Conservation (phyloP, 2,797 vertebrate genomes). For the Aratinga solstitialis region DNA sequence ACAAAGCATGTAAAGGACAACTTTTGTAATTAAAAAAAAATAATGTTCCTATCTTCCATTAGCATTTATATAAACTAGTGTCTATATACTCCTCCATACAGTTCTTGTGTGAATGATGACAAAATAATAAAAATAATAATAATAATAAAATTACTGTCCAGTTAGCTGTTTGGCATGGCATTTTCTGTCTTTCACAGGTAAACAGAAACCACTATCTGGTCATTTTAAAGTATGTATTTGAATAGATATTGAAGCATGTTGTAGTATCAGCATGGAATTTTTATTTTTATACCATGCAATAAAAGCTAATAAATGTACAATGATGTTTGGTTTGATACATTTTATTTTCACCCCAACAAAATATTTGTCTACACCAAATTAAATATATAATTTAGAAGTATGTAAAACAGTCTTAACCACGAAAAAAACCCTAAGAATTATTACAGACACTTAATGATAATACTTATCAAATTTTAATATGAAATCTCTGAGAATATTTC, state of each 20-base stretch:
- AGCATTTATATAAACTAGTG: not conserved
- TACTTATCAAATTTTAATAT: not conserved
- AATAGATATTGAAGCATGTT: not conserved
- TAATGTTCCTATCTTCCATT: not conserved
- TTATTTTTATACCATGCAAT: not conserved
- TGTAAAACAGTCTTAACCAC: not conserved
- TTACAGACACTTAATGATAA: not conserved
- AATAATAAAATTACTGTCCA: not conserved
- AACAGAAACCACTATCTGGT: not conserved
- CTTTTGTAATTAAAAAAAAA: not conserved
- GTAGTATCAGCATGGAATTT: not conserved
- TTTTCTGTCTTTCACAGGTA: not conserved
- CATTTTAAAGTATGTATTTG: not conserved
- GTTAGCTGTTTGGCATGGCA: not conserved
- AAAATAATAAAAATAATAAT: not conserved
- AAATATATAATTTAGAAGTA: not conserved
- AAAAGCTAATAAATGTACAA: not conserved
- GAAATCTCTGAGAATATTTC: not conserved
- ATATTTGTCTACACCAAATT: not conserved
- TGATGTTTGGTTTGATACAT: not conserved
- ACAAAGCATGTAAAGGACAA: not conserved
- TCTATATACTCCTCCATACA: not conserved
- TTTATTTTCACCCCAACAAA: not conserved
- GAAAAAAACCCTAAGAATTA: not conserved
- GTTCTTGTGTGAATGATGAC: not conserved